Percentiles rank a stretch among this genome's conserved stretches.
Conservation (phyloP, 2,113 vertebrate species). For the Varanus salvator region DNA sequence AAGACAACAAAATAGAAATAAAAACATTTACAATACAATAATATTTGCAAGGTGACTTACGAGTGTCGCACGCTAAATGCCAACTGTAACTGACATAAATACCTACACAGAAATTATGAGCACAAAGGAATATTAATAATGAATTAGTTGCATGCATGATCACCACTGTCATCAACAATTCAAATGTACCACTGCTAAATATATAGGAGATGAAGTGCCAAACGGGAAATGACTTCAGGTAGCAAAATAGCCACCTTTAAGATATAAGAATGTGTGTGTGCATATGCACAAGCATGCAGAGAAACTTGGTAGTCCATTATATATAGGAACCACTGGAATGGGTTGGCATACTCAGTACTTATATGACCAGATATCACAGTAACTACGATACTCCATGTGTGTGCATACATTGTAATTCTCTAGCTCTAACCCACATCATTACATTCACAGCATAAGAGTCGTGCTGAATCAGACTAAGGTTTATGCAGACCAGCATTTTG, state of each 20-base stretch:
- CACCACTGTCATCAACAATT: not conserved
- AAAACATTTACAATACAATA: too few species aligned
- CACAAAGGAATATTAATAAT: not conserved
- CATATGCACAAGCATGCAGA: too few species aligned
- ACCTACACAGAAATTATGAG: too few species aligned
- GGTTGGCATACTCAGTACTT: not conserved
- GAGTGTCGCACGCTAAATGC: not conserved
- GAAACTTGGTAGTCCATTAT: not conserved
- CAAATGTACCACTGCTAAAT: not conserved
- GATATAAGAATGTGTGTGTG: not conserved
- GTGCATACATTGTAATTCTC: too few species aligned
- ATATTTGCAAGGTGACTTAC: too few species aligned
- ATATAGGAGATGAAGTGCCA: not conserved
- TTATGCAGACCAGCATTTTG: not conserved
- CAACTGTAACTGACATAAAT: not conserved
- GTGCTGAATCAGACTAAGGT: not conserved
- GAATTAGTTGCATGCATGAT: not conserved
- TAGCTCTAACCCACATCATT: not conserved
- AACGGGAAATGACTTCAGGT: not conserved
- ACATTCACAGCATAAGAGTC: not conserved
- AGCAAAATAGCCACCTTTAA: not conserved
- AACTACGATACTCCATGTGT: not conserved
- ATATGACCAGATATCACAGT: not conserved
- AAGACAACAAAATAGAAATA: too few species aligned
- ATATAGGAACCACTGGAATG: not conserved